Percentiles rank a stretch among this genome's conserved stretches.
Evolutionary conservation across 2,888 invertebrate genomes (phyloP).

Genomic region (Mythimna impura): DNA sequence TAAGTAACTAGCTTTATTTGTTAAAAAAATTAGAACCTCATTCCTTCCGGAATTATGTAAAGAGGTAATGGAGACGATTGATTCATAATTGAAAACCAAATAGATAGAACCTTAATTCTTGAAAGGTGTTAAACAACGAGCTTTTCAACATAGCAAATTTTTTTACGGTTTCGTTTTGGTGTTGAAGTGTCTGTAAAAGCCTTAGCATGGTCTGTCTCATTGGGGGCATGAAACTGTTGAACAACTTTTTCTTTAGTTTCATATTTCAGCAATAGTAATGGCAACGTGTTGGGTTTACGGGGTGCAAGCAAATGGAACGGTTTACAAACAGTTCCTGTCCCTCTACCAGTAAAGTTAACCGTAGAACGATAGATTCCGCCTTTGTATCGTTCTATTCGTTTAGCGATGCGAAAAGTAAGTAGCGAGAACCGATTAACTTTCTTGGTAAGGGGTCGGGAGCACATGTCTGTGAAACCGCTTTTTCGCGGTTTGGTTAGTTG

Average conservation of each 20-base stretch:
- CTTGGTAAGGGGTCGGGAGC: conserved; percentile 56
- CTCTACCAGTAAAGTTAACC: conserved; percentile 39
- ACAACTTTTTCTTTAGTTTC: conserved; percentile 28
- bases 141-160: neutral
- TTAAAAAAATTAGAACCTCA: neutral
- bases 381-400: conserved; percentile 13
- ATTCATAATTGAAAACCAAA: conserved; percentile 12
- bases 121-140: neutral
- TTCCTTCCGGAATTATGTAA: conserved; percentile 9
- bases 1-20: neutral
- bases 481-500: conserved; percentile 57
- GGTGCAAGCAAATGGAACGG: conserved; percentile 52
- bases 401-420: conserved; percentile 30
- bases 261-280: conserved; percentile 52
- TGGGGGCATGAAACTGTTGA: conserved; percentile 7
- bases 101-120: conserved; percentile 10
- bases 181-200: neutral
- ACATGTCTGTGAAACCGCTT: conserved; percentile 55
- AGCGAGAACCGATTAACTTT: conserved; percentile 32
- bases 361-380: conserved; percentile 8
- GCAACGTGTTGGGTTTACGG: conserved; percentile 27
- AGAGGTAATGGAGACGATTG: neutral
- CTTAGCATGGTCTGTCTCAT: neutral
- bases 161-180: neutral
- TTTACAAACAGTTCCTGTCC: conserved; percentile 44